A percentile compares a stretch with the other conserved stretches of the same genome.
Evolutionary conservation across 2,888 invertebrate genomes (phyloP).

Genomic region (Drosophila vallismaia): DNA sequence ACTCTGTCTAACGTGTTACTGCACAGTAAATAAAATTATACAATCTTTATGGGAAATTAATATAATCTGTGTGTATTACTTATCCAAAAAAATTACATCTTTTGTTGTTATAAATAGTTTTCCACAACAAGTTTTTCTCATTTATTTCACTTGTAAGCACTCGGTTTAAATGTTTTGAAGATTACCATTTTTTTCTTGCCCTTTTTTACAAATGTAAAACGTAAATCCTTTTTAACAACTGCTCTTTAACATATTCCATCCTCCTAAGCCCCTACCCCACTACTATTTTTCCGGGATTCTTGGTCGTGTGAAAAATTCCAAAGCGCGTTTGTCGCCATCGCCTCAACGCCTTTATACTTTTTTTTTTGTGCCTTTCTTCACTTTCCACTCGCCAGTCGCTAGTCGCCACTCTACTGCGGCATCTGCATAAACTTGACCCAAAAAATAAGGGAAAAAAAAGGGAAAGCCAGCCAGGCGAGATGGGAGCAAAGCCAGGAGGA

Average conservation of each 20-base stretch:
- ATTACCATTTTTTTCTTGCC: constrained; percentile 5
- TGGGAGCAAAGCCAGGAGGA: constrained; percentile 40
- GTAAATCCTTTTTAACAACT: constrained; percentile 79
- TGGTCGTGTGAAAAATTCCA: constrained; percentile 66
- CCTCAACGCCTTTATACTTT: constrained; percentile 14
- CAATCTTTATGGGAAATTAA: background rate
- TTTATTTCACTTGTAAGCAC: background rate
- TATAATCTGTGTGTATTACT: background rate
- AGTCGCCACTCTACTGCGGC: constrained; percentile 42
- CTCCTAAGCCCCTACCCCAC: background rate
- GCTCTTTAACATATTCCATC: constrained; percentile 75
- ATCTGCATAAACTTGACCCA: constrained; percentile 79
- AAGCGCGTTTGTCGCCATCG: constrained; percentile 67
- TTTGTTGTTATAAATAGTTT: background rate
- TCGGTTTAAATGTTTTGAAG: background rate
- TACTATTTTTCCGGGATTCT: constrained; percentile 2
- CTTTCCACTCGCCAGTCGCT: constrained; percentile 6
- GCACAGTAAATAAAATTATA: constrained; percentile 2
- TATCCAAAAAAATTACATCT: background rate
- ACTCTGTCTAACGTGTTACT: constrained; percentile 1
- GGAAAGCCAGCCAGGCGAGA: constrained; percentile 46
- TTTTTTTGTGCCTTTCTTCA: constrained; percentile 9
- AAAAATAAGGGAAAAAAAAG: constrained; percentile 40
- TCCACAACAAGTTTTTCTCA: background rate
- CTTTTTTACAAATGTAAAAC: constrained; percentile 66